Base-by-base conservation (phyloP, 2,888 invertebrate genomes). In the Serrognathus titanus region DNA sequence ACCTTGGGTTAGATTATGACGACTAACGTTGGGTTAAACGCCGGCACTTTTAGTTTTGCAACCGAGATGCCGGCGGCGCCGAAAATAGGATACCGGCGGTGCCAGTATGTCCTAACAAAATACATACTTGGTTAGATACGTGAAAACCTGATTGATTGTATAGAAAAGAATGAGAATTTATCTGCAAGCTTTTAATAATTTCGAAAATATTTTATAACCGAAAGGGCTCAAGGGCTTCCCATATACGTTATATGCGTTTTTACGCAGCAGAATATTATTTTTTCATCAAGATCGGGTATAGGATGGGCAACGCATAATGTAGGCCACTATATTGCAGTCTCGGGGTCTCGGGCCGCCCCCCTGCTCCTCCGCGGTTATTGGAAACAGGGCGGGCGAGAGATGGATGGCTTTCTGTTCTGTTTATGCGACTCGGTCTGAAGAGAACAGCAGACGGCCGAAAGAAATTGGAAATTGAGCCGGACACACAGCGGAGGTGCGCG, bases 331-430 rank as follows among this genome's bases (percentile, higher is more conserved):
- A 73, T 73, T 73, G 71, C 71, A 65, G 67, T 67, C 62, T 31
- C 24, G 24, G 24, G 24, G 24, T 31, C 24, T 31, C 24, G 24
- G 6, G 24, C 24, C 24, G 6, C 24, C 24, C 24, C 24, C 24
- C 24, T 7, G 24, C 58, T 53, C 43, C 59, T 51, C 53, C 62
- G 58, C 61, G 64, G 62, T 68, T 72, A 72, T 73, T 73, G 72
- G 70, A 72, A 72, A 69, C 64, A 67, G 65, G 66, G 69, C 63
- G 58, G 53, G 53, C 7, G 47, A 57, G 67, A 73, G 74, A 74
- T 73, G 72, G 73, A 73, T 74, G 69, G 72, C 70, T 70, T 71
- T 71, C 69, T 69, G 72, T 71, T 70, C 71, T 73, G 73, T 73
- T 72, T 74, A 73, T 74, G 71, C 73, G 72, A 65, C 59, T 64